phyloP scores from a whole-genome alignment of 1,140 invertebrate genomes.

The Pseudomyrmex gracilis region DNA sequence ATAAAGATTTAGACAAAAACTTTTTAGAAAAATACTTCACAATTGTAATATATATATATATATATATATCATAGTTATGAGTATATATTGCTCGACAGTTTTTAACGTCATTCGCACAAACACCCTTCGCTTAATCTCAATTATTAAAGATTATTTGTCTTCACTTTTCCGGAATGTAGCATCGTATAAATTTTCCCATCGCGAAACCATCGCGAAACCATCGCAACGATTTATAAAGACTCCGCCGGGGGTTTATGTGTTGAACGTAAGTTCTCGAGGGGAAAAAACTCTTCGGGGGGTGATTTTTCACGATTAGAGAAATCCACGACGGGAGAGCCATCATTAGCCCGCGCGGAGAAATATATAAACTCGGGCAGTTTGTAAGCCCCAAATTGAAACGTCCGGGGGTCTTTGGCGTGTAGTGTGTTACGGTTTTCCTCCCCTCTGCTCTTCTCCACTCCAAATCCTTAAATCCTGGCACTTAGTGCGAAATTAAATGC shows the following conservation, averaged over 20 bases:
- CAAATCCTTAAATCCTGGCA: conserved; percentile 59
- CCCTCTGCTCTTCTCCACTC: neutral
- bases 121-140: too few relatives aligned
- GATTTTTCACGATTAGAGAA: conserved; percentile 43
- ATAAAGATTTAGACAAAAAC: too few relatives aligned
- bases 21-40: too few relatives aligned
- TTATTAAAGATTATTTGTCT: too few relatives aligned
- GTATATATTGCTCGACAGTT: too few relatives aligned
- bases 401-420: conserved; percentile 34
- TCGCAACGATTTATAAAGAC: conserved; percentile 17
- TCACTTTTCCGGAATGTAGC: too few relatives aligned
- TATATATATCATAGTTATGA: too few relatives aligned
- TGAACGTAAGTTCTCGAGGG: neutral
- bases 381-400: conserved; percentile 46
- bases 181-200: too few relatives aligned
- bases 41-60: too few relatives aligned
- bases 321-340: conserved; percentile 31
- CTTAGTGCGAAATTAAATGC: conserved; percentile 61
- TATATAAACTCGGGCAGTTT: conserved; percentile 37
- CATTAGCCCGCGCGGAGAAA: conserved; percentile 12
- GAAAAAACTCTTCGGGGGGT: neutral
- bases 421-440: neutral
- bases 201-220: too few relatives aligned
- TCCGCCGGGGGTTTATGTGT: neutral
- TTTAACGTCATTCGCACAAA: too few relatives aligned